A percentile compares a stretch with the other conserved stretches of the same genome.
Conservation (phyloP, 2,113 vertebrate species). For the Aptenodytes patagonicus region DNA sequence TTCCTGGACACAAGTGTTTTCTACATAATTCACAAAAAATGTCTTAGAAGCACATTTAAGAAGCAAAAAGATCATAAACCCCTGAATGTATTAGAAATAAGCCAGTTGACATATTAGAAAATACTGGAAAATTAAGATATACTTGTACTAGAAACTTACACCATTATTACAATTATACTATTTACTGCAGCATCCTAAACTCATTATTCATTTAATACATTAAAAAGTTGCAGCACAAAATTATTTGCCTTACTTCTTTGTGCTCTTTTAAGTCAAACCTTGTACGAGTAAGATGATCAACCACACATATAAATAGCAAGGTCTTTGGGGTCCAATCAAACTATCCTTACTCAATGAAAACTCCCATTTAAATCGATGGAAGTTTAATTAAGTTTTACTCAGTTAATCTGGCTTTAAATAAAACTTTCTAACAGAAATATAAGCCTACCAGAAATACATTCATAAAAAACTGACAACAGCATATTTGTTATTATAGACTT, state of each 20-base stretch:
- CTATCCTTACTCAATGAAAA: neutral
- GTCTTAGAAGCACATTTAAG: neutral
- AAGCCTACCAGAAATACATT: neutral
- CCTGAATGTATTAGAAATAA: neutral
- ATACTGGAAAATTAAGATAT: neutral
- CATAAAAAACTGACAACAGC: neutral
- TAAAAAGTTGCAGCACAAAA: neutral
- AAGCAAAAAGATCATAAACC: neutral
- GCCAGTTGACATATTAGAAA: neutral
- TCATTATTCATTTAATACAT: neutral
- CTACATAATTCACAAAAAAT: neutral
- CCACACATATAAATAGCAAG: neutral
- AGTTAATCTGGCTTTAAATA: neutral
- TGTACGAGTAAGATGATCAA: neutral
- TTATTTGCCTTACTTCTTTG: neutral
- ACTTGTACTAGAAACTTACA: neutral
- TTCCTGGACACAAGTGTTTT: neutral
- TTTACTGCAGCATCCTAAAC: neutral
- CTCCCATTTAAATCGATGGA: neutral
- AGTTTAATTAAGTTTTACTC: neutral
- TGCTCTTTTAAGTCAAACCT: neutral
- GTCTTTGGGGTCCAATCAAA: neutral
- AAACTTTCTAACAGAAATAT: neutral
- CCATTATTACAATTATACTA: neutral
- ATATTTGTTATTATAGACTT: neutral